phyloP scores from a whole-genome alignment of 2,113 vertebrate genomes.

The Aix galericulata region DNA sequence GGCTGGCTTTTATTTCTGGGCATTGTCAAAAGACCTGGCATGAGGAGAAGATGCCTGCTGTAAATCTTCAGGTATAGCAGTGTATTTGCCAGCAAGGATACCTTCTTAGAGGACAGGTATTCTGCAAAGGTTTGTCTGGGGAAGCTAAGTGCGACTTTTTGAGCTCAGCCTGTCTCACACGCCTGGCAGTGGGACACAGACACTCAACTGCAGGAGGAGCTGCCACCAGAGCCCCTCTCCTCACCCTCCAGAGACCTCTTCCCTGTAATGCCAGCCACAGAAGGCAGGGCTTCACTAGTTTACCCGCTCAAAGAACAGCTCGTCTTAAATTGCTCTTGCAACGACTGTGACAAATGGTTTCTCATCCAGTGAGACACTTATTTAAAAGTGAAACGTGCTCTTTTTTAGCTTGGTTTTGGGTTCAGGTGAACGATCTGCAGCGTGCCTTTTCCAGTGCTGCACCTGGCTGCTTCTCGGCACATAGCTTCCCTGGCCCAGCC shows the following conservation, averaged over 20 bases:
- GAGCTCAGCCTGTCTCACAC: rapidly evolving
- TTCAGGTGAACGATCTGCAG: not conserved
- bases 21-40: not conserved
- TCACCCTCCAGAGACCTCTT: not conserved
- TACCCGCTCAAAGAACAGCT: not conserved
- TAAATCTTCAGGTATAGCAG: not conserved
- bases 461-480: not conserved
- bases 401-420: not conserved
- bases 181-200: not conserved
- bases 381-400: not conserved
- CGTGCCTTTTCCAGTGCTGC: not conserved
- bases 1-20: not conserved
- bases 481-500: not conserved
- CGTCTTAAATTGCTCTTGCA: not conserved
- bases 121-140: not conserved
- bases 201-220: not conserved
- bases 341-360: not conserved
- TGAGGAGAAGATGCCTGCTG: not conserved
- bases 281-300: not conserved
- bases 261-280: not conserved
- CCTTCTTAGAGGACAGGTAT: not conserved
- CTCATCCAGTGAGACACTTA: not conserved
- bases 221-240: rapidly evolving
- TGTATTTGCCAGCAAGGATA: rapidly evolving
- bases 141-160: rapidly evolving